Percentiles rank a stretch among this genome's conserved stretches.
These are phyloP conservation scores for Phlogophora meticulosa DNA, from an alignment of 2,888 invertebrate genomes.

Conservation along the genomic window DNA sequence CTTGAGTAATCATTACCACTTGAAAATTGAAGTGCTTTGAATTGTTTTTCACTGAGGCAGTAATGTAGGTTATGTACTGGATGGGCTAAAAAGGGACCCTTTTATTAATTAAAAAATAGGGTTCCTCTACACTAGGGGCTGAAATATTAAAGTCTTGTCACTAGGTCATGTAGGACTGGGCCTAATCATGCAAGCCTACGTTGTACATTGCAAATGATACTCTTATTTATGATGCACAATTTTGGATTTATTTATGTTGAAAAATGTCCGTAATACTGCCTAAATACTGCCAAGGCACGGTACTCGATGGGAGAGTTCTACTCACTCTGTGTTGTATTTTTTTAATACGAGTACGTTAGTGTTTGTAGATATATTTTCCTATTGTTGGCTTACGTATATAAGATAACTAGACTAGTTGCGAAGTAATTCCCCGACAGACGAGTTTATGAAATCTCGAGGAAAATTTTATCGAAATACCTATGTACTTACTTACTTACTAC, in stretches of 20 bases:
- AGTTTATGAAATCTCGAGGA: conserved; percentile 1
- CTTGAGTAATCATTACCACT: background rate
- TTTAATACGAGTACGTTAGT: background rate
- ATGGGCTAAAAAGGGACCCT: too few species aligned
- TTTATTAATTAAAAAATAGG: too few species aligned
- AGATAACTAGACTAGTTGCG: background rate
- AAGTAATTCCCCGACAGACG: conserved; percentile 18
- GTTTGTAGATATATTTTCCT: background rate
- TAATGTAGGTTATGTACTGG: background rate
- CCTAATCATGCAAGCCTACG: too few species aligned
- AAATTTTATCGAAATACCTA: background rate
- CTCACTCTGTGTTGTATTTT: background rate
- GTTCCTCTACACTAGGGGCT: too few species aligned
- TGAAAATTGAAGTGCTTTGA: conserved; percentile 23
- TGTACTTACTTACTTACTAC: background rate
- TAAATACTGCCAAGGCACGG: too few species aligned
- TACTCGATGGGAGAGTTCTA: too few species aligned
- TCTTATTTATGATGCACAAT: too few species aligned
- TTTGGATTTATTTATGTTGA: too few species aligned
- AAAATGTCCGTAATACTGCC: too few species aligned
- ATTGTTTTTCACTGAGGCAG: background rate
- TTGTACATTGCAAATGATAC: too few species aligned
- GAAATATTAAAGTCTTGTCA: too few species aligned
- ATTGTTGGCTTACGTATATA: background rate
- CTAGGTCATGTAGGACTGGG: too few species aligned